Evolutionary conservation across 2,113 vertebrate species (phyloP), one percentile per base, ranked within the genome.

Genomic region (Chionodraco myersi): DNA sequence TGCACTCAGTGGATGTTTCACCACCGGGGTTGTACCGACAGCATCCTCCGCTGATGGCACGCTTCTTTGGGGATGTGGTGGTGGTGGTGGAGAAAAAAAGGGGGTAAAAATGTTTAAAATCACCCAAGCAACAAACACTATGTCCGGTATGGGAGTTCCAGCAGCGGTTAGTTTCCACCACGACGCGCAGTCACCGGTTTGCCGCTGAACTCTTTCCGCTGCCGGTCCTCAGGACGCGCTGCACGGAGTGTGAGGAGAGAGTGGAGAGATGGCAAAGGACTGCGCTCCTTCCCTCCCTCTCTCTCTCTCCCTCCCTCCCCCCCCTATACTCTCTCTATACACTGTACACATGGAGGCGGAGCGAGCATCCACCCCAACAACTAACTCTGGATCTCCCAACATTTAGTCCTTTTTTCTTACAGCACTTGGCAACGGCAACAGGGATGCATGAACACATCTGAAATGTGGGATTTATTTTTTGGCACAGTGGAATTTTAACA

Each of bases 211-310:
- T 84, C 75, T 76, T 83, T 84, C 77, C 85, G 75, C 73, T 86
- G 68, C 72, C 61, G 88, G 79, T 89, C 80, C 36, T 86, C 91
- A 87, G 90, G 79, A 88, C 80, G 87, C 71, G 79, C 88, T 77
- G 86, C 86, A 70, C 85, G 12, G 89, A 56, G 85, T 75, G 87
- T 84, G 91, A 83, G 73, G 92, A 74, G 87, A 87, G 76, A 93
- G 92, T 82, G 89, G 89, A 94, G 89, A 88, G 92, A 89, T 30
- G 91, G 90, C 88, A 86, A 86, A 79, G 70, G 78, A 63, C 74
- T 74, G 84, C 60, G 83, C 81, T 76, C 78, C 13, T 79, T 70
- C 77, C 10, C 77, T 51, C 88, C 11, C 72, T 48, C 79, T 5
- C 86, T 5, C 86, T 53, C 82, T 6, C 61, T 26, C 84, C 57